Conservation (phyloP, 2,888 invertebrate genomes). For the Cheilosia vulpina region DNA sequence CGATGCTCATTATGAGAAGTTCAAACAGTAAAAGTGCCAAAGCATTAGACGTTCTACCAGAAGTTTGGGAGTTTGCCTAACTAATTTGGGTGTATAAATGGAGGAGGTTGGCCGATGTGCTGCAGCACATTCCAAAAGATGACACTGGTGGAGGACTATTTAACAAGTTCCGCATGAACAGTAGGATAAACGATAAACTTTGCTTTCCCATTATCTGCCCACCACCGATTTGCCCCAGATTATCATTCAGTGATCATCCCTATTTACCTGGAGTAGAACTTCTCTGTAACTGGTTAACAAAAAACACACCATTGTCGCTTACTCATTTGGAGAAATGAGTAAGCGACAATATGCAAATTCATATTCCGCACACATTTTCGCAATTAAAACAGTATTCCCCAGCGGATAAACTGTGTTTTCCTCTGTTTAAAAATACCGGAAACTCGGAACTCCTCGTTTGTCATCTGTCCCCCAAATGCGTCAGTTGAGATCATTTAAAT, state of each 20-base stretch:
- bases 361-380: neutral
- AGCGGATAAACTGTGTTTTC: neutral
- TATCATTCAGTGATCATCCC: neutral
- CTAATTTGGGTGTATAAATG: too few relatives aligned
- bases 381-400: constrained; percentile 7
- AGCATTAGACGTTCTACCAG: constrained; percentile 10
- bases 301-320: neutral
- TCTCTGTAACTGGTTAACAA: too few relatives aligned
- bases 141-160: too few relatives aligned
- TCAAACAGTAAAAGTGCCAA: constrained; percentile 46
- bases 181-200: too few relatives aligned
- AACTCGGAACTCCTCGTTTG: neutral
- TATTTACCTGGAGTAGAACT: neutral
- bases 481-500: constrained; percentile 16
- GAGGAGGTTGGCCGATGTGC: too few relatives aligned
- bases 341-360: constrained; percentile 12
- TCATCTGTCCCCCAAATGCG: constrained; percentile 10
- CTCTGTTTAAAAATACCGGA: neutral
- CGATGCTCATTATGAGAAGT: constrained; percentile 41
- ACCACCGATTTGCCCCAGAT: too few relatives aligned
- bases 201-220: too few relatives aligned
- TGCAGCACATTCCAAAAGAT: too few relatives aligned
- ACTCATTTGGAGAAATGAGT: constrained; percentile 17
- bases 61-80: too few relatives aligned
- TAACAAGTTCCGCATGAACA: too few relatives aligned